These are phyloP conservation scores for Lottia gigantea DNA, from an alignment of 2,888 invertebrate species.

Conservation along the genomic window DNA sequence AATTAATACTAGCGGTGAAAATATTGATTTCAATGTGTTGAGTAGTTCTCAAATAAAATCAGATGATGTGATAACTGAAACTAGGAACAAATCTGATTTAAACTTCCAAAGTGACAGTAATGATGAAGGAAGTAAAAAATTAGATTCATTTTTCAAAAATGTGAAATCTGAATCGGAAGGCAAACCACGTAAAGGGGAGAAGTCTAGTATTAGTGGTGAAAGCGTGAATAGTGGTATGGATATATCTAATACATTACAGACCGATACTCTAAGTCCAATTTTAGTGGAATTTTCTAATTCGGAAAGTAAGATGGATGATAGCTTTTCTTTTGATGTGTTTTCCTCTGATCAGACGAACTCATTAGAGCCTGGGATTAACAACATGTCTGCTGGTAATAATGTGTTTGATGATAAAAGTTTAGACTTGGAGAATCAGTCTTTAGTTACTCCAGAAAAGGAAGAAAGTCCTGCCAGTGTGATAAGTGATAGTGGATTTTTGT, in stretches of 20 bases:
- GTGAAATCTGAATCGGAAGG: neutral
- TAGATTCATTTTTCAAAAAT: neutral
- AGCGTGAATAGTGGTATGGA: neutral
- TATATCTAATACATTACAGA: neutral
- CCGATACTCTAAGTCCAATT: neutral
- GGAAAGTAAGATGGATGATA: neutral
- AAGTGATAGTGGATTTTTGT: slow-evolving; percentile 6
- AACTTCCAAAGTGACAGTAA: too few relatives aligned
- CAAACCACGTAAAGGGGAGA: neutral
- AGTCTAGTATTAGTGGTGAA: neutral
- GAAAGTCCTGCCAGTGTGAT: neutral
- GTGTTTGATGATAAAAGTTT: neutral
- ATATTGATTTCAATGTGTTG: too few relatives aligned
- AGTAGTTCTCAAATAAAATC: too few relatives aligned
- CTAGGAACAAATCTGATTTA: too few relatives aligned
- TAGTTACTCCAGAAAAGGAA: neutral
- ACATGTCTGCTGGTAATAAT: neutral
- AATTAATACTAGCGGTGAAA: too few relatives aligned
- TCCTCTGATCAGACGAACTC: neutral
- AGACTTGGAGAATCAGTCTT: neutral
- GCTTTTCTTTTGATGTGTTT: neutral
- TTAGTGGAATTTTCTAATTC: neutral
- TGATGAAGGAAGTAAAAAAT: neutral
- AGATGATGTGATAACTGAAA: too few relatives aligned
- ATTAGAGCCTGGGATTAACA: neutral